Evolutionary conservation across 2,888 invertebrate genomes (phyloP), one percentile per base, ranked within the genome.

Genomic region (Lumbricus terrestris): DNA sequence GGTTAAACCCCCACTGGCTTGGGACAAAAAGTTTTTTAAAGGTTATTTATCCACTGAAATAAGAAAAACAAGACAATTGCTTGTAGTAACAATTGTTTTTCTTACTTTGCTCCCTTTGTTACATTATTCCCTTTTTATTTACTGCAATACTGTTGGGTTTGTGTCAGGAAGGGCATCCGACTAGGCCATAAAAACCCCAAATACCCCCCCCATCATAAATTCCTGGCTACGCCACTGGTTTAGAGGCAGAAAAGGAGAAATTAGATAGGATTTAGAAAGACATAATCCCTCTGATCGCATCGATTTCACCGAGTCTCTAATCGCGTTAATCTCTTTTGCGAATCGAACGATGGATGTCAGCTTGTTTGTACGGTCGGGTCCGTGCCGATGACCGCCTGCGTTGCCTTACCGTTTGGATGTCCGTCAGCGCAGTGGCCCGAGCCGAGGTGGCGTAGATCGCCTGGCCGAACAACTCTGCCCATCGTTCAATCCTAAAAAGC

Each of bases 391-490:
- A 85, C 85, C 85, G 35, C 8, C 1, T 35, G 35, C 13, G 20
- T 40, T n/a, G n/a, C n/a, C 89, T 54, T 29, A 89, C 89, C 47
- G 89, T 89, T 29, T 54, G 42, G 6, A 89, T 33, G 69, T 89
- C 89, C 16, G 47, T 89, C 47, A 89, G 69, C 13, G 89, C 89
- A 33, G 89, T 89, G 2, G 69, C 89, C 23, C 69, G 69, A 11
- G n/a, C 89, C 2, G 47, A 34, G 0, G 42, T 37, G 34, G 42
- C 47, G 69, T 89, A 89, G 37, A 89, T 69, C 33, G n/a, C 29
- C 89, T 89, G 89, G 16, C 89, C 89, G 54, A 89, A 89, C 35
- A 47, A 54, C 35, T 89, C 89, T 18, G 89, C 89, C 69, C 42
- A 42, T 47, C 37, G n/a, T 82, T 69, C n/a, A 69, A 89, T 89